These are phyloP conservation scores for Tolmerus cingulatus DNA, from an alignment of 2,888 invertebrate genomes.

Conservation along the genomic window DNA sequence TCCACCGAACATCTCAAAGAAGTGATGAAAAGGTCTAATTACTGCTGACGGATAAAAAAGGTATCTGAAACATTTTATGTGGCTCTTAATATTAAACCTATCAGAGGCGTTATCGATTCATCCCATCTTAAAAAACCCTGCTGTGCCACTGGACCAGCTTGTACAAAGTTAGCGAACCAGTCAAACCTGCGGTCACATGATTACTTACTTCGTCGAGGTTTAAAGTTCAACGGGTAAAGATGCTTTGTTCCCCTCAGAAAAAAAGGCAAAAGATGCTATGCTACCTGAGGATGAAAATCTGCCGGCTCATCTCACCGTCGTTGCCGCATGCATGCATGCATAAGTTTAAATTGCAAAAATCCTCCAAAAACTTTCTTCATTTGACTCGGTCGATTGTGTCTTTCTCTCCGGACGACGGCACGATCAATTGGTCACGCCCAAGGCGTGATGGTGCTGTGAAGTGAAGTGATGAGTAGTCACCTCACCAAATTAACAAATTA, in stretches of 20 bases:
- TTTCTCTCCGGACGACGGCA: background rate
- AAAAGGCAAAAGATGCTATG: background rate
- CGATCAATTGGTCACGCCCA: slow-evolving; percentile 23
- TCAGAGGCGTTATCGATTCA: background rate
- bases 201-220: background rate
- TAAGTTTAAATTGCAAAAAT: background rate
- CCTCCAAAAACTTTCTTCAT: slow-evolving; percentile 26
- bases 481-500: slow-evolving; percentile 7
- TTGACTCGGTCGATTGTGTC: background rate
- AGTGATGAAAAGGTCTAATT: background rate
- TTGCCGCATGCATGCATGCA: background rate
- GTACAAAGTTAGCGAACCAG: background rate
- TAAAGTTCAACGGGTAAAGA: slow-evolving; percentile 24
- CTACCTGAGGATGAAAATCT: background rate
- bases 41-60: background rate
- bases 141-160: background rate
- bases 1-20: background rate
- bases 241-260: background rate
- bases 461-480: background rate
- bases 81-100: background rate
- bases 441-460: background rate
- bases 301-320: background rate
- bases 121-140: background rate
- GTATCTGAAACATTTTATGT: background rate
- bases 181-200: slow-evolving; percentile 4